Conservation (phyloP, 2,888 invertebrate genomes). For the Monochamus alternatus region DNA sequence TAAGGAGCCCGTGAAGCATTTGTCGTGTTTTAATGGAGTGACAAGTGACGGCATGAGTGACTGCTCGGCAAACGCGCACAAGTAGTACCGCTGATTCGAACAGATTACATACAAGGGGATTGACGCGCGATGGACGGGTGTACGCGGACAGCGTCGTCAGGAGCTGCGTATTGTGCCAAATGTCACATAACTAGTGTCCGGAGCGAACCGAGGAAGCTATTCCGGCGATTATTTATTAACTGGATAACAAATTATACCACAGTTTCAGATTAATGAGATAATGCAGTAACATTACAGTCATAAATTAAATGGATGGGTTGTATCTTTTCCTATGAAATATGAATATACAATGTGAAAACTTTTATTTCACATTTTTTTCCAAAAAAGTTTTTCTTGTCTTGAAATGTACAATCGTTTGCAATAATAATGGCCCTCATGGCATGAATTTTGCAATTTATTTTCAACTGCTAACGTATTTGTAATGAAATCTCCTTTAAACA, state of each 20-base stretch:
- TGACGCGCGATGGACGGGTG: slow-evolving; percentile 57
- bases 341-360: too few species aligned
- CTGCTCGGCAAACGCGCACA: slow-evolving; percentile 45
- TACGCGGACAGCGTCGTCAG: slow-evolving; percentile 29
- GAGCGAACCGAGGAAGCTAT: slow-evolving; percentile 1
- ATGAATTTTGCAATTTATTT: too few species aligned
- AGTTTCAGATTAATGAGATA: too few species aligned
- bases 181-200: slow-evolving; percentile 28
- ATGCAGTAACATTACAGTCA: too few species aligned
- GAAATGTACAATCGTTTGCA: too few species aligned
- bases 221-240: slow-evolving; percentile 15
- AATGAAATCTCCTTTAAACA: too few species aligned
- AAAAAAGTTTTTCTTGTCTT: too few species aligned
- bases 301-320: too few species aligned
- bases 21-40: slow-evolving; percentile 56
- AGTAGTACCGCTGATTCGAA: slow-evolving; percentile 57
- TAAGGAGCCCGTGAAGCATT: slow-evolving; percentile 52
- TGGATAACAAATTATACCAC: background rate
- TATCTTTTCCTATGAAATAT: too few species aligned
- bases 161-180: slow-evolving; percentile 19
- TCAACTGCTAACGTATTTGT: too few species aligned
- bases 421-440: too few species aligned
- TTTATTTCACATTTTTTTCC: too few species aligned
- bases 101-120: slow-evolving; percentile 61
- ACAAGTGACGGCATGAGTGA: slow-evolving; percentile 61